A percentile compares a stretch with the other conserved stretches of the same genome.
Conservation (phyloP, 2,888 invertebrate species). For the Ophion slaviceki region DNA sequence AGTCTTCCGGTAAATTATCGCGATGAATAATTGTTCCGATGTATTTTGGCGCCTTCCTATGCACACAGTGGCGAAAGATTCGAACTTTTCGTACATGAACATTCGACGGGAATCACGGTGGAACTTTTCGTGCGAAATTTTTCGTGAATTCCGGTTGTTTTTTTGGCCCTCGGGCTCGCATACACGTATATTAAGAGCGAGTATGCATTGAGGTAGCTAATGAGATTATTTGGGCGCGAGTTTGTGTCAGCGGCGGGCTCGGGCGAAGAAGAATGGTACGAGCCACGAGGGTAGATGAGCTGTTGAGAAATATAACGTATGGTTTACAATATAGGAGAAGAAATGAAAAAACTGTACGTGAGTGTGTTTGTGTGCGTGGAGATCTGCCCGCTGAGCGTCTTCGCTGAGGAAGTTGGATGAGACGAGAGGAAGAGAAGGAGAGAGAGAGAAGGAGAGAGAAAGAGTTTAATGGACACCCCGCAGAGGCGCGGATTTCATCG, state of each 20-base stretch:
- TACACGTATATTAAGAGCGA: slow-evolving; percentile 5
- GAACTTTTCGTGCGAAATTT: not conserved
- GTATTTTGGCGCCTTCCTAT: too few species aligned
- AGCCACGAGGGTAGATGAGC: slow-evolving; percentile 52
- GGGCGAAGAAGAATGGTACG: slow-evolving; percentile 45
- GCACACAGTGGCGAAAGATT: too few species aligned
- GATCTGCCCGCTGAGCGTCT: slow-evolving; percentile 55
- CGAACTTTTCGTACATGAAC: too few species aligned
- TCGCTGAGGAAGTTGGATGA: slow-evolving; percentile 38
- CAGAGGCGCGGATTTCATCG: slow-evolving; percentile 71
- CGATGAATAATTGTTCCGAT: too few species aligned
- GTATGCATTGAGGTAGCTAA: slow-evolving; percentile 58
- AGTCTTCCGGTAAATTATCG: too few species aligned
- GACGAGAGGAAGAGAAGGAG: slow-evolving; percentile 16
- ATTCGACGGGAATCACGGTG: not conserved
- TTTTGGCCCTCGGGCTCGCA: not conserved
- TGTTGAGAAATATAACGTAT: slow-evolving; percentile 57
- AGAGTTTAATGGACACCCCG: slow-evolving; percentile 76
- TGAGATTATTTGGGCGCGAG: slow-evolving; percentile 57
- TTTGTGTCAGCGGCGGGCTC: slow-evolving; percentile 29
- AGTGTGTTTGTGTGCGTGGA: slow-evolving; percentile 8
- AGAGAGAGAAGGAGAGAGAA: slow-evolving; percentile 54
- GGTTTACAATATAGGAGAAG: slow-evolving; percentile 46
- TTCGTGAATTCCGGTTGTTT: not conserved
- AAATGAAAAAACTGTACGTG: slow-evolving; percentile 17